These are phyloP conservation scores for Mastigias papua DNA, from an alignment of 30 jellyfish, hydroid and myxozoan species.

Conservation along the genomic window DNA sequence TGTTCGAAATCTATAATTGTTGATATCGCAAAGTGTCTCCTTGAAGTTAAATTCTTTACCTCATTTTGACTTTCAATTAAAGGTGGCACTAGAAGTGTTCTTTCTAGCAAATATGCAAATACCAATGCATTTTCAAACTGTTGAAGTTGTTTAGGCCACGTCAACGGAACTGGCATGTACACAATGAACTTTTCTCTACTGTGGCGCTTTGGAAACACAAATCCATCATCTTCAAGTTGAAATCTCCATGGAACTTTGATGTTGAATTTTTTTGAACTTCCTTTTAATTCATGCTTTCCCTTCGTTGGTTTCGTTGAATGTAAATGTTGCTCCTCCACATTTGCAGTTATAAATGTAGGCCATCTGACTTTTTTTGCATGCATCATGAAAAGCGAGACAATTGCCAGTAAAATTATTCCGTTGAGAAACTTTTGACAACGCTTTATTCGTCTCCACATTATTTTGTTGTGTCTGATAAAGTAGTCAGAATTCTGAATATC, in stretches of 20 bases:
- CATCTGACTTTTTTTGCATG: background rate
- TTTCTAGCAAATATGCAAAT: slow-evolving; percentile 77
- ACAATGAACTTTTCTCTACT: slow-evolving; percentile 42
- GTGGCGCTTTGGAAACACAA: slow-evolving; percentile 63
- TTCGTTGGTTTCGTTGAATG: background rate
- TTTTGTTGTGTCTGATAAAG: background rate
- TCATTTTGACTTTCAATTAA: slow-evolving; percentile 20
- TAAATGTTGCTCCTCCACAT: background rate
- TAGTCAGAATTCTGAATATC: background rate
- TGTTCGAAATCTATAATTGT: slow-evolving; percentile 62
- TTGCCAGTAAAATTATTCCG: background rate
- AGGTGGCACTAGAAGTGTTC: slow-evolving; percentile 90
- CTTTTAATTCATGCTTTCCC: slow-evolving; percentile 2
- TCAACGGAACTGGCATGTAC: slow-evolving; percentile 58
- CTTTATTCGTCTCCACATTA: slow-evolving; percentile 2
- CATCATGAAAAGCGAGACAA: background rate
- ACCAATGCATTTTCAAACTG: slow-evolving; percentile 90
- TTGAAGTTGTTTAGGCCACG: slow-evolving; percentile 83
- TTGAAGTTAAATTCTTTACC: background rate
- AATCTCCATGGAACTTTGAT: slow-evolving; percentile 91
- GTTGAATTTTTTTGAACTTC: slow-evolving; percentile 11
- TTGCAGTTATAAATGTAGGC: background rate
- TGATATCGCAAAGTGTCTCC: slow-evolving; percentile 52
- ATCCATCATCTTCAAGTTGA: slow-evolving; percentile 92
- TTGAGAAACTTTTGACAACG: background rate